Evolutionary conservation across 2,113 vertebrate genomes (phyloP), one percentile per base, ranked within the genome.

Genomic region (Micronisus gabar): DNA sequence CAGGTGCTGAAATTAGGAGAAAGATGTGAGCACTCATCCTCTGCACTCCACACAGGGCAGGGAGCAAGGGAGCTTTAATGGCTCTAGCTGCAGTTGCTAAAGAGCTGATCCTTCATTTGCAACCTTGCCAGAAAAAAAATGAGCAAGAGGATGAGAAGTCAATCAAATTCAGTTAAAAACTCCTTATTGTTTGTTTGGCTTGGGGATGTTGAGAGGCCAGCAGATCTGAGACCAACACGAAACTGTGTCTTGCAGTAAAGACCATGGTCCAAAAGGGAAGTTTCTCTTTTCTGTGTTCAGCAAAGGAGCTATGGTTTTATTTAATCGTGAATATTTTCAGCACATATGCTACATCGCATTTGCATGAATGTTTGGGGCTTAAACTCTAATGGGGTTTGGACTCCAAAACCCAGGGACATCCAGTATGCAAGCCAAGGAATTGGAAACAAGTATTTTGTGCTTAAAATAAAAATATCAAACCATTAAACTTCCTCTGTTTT

Each of bases 1-100:
- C 65, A 82, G 65, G 65, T 88, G 78, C 32, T 94, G 63, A 75
- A 70, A 58, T 83, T 67, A 67, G 48, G 81, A 80, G 84, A 88
- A 81, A 75, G 50, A 92, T 40, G 41, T 61, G 34, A 88, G 71
- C n/a, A 14, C 20, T 90, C 2, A 2, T 88, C 73, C 38, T 62
- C 32, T 80, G 41, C 1, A 3, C 20, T 66, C 8, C 27, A 90
- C 29, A n/a, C 25, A 38, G 47, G 16, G 18, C 47, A 85, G 36
- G 43, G 48, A 73, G 47, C 9, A 32, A 79, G 63, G 34, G 38
- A 76, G 13, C 11, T 75, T 52, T 82, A 76, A 66, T 2, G 9
- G 45, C 30, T 78, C 15, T 73, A 47, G 41, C 36, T 87, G n/a
- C 13, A 80, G 1, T 62, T 7, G 4, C n/a, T 80, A 29, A 88